Conservation (phyloP, 2,797 vertebrate species). For the Sebastolobus alascanus region DNA sequence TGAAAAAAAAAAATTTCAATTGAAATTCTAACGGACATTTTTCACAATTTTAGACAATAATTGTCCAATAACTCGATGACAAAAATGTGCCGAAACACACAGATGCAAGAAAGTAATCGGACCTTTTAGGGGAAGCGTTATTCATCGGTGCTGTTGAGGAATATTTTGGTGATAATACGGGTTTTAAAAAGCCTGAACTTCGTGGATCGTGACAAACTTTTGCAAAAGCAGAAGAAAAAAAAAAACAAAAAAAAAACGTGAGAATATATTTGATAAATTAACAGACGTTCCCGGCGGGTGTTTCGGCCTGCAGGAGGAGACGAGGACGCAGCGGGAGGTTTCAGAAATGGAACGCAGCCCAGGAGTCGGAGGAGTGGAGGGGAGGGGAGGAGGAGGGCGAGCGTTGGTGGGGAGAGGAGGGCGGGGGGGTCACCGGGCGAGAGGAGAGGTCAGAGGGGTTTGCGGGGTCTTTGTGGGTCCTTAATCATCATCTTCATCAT, state of each 20-base stretch:
- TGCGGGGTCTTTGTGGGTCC: slow-evolving; percentile 42
- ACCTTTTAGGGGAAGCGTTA: no score
- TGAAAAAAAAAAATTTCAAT: no score
- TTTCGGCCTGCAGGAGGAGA: neutral
- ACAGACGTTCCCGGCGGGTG: neutral
- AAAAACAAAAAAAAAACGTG: no score
- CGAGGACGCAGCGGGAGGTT: neutral
- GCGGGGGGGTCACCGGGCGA: neutral
- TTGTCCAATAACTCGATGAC: neutral
- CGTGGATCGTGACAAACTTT: neutral
- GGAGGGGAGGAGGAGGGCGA: neutral
- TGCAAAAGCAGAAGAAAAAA: neutral
- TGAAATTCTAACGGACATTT: no score
- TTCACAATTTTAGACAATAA: neutral
- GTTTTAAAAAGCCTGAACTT: neutral
- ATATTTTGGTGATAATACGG: neutral
- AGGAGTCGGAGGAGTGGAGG: neutral
- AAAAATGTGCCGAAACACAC: neutral
- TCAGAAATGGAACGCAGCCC: slow-evolving; percentile 37
- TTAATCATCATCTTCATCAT: slow-evolving; percentile 86
- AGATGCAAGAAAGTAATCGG: no score
- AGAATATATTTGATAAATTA: neutral
- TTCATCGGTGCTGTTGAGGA: neutral
- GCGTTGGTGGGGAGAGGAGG: neutral
- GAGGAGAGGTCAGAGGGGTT: slow-evolving; percentile 35